phyloP scores from a whole-genome alignment of 2,888 invertebrate species.

The Cerastis rubricosa region DNA sequence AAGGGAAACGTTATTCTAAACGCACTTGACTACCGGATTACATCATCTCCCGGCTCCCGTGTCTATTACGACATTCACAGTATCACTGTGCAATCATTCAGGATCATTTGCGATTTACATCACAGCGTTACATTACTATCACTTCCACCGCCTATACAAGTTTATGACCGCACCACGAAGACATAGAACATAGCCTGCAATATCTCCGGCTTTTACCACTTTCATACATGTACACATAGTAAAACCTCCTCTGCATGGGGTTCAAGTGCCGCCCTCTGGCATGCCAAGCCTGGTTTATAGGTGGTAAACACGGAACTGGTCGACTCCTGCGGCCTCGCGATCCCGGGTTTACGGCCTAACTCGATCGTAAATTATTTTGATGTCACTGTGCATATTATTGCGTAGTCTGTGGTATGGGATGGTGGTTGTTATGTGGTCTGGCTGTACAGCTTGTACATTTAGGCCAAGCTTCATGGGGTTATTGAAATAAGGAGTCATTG shows the following conservation, averaged over 20 bases:
- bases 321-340: constrained; percentile 60
- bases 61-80: constrained; percentile 10
- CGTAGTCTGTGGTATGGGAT: constrained; percentile 48
- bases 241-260: constrained; percentile 6
- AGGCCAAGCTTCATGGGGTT: constrained; percentile 10
- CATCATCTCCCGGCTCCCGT: constrained; percentile 4
- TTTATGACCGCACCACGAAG: constrained; percentile 25
- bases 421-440: constrained; percentile 29
- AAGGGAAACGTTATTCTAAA: constrained; percentile 13
- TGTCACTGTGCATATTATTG: constrained; percentile 69
- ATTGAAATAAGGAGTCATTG: constrained; percentile 9
- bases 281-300: constrained; percentile 61
- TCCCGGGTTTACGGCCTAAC: constrained; percentile 59
- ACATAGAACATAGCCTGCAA: constrained; percentile 3
- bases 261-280: constrained; percentile 50
- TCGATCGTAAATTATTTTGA: constrained; percentile 67
- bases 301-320: constrained; percentile 66
- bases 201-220: neutral
- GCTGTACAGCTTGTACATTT: constrained; percentile 36
- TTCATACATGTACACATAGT: constrained; percentile 26
- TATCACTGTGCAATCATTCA: neutral
- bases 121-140: neutral
- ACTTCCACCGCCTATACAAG: constrained; percentile 21
- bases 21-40: constrained; percentile 33
- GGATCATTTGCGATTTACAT: constrained; percentile 5